Conservation (phyloP, 2,113 vertebrate species). For the Petromus typicus region DNA sequence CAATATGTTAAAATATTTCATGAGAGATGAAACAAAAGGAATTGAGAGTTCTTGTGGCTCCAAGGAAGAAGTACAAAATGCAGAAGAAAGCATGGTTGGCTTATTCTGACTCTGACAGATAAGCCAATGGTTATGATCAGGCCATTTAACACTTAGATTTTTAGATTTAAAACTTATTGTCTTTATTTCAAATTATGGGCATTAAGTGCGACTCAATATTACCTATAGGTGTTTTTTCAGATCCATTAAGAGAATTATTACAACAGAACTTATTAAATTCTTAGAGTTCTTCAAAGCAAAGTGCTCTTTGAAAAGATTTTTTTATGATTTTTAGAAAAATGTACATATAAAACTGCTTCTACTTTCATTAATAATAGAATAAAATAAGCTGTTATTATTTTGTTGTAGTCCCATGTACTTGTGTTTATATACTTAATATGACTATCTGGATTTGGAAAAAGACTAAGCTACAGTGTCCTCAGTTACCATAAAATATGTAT, state of each 20-base stretch:
- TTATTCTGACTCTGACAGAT: background rate
- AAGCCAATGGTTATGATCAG: background rate
- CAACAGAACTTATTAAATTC: background rate
- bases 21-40: background rate
- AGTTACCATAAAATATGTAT: background rate
- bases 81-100: background rate
- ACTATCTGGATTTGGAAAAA: background rate
- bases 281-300: background rate
- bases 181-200: background rate
- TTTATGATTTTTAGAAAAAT: background rate
- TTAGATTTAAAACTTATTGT: background rate
- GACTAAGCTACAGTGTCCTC: background rate
- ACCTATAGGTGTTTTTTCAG: background rate
- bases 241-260: background rate
- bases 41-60: background rate
- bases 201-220: background rate
- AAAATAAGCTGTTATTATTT: background rate
- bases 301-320: background rate
- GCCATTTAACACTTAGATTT: background rate
- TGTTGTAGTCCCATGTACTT: background rate
- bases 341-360: background rate
- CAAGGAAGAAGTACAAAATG: background rate
- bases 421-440: background rate
- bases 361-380: background rate
- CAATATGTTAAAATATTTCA: background rate